phyloP scores from a whole-genome alignment of 2,888 invertebrate species.

The Lagria hirta region DNA sequence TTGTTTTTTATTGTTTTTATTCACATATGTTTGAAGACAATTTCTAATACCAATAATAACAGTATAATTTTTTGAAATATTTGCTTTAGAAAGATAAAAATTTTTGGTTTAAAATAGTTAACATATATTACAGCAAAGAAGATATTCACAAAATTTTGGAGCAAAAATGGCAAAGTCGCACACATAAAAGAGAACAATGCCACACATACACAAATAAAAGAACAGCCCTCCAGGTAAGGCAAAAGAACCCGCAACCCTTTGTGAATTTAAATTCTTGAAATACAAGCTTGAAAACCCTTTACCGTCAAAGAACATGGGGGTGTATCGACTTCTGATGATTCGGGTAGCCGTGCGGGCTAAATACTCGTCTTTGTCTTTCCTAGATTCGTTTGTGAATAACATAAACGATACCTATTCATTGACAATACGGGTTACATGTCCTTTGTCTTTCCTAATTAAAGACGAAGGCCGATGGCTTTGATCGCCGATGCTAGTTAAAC shows the following conservation, averaged over 20 bases:
- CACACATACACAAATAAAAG: conserved; percentile 19
- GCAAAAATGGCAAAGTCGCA: conserved; percentile 1
- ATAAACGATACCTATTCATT: conserved; percentile 50
- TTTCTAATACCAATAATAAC: too few relatives aligned
- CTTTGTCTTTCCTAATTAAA: conserved; percentile 53
- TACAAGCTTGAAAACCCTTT: conserved; percentile 42
- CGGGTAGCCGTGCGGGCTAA: conserved; percentile 22
- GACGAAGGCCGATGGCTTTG: conserved; percentile 44
- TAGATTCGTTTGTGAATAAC: conserved; percentile 28
- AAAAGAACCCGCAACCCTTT: conserved; percentile 43
- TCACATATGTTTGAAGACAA: too few relatives aligned
- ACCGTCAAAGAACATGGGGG: conserved; percentile 45
- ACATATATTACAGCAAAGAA: conserved; percentile 5
- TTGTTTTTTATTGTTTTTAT: too few relatives aligned
- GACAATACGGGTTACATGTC: conserved; percentile 50
- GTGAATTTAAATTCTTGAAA: conserved; percentile 47
- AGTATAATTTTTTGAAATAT: too few relatives aligned
- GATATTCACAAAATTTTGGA: conserved; percentile 11
- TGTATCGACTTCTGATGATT: conserved; percentile 35
- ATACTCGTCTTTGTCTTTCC: conserved; percentile 16
- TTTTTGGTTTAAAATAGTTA: conserved; percentile 3
- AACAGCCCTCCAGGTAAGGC: conserved; percentile 25
- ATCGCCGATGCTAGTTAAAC: conserved; percentile 34
- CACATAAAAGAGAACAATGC: conserved; percentile 1
- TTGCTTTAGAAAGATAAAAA: too few relatives aligned